A percentile compares a stretch with the other conserved stretches of the same genome.
Conservation (phyloP, 2,888 invertebrate genomes). For the Cheilosia scutellata region DNA sequence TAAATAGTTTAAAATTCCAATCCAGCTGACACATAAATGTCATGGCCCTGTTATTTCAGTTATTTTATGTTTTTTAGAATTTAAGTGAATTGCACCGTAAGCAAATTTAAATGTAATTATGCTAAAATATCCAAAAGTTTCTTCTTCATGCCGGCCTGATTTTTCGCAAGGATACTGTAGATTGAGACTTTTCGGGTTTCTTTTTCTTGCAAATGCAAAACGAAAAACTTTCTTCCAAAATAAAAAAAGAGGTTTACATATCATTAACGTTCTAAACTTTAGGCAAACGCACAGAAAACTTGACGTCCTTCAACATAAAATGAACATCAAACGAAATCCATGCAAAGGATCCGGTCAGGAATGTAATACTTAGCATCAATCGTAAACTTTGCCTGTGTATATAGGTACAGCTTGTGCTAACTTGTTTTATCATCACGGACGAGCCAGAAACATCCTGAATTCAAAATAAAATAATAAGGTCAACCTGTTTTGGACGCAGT, state of each 20-base stretch:
- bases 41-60: not conserved
- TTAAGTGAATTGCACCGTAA: slow-evolving; percentile 59
- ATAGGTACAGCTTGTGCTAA: not conserved
- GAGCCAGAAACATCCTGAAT: not conserved
- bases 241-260: slow-evolving; percentile 66
- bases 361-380: slow-evolving; percentile 40
- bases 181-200: not conserved
- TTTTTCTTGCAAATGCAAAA: slow-evolving; percentile 35
- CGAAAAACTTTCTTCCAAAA: slow-evolving; percentile 47
- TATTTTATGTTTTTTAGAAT: slow-evolving; percentile 32
- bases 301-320: slow-evolving; percentile 12
- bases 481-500: slow-evolving; percentile 51
- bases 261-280: slow-evolving; percentile 70
- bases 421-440: slow-evolving; percentile 18
- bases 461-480: slow-evolving; percentile 10
- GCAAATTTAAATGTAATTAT: slow-evolving; percentile 68
- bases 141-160: slow-evolving; percentile 40
- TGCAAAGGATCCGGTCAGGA: slow-evolving; percentile 18
- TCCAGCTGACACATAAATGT: slow-evolving; percentile 2
- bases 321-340: not conserved
- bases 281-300: slow-evolving; percentile 53
- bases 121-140: slow-evolving; percentile 55
- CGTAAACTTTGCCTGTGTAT: slow-evolving; percentile 31
- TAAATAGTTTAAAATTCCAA: not conserved
- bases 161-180: slow-evolving; percentile 24